Conservation (phyloP, 2,888 invertebrate species). For the Taphrorychus bicolor region DNA sequence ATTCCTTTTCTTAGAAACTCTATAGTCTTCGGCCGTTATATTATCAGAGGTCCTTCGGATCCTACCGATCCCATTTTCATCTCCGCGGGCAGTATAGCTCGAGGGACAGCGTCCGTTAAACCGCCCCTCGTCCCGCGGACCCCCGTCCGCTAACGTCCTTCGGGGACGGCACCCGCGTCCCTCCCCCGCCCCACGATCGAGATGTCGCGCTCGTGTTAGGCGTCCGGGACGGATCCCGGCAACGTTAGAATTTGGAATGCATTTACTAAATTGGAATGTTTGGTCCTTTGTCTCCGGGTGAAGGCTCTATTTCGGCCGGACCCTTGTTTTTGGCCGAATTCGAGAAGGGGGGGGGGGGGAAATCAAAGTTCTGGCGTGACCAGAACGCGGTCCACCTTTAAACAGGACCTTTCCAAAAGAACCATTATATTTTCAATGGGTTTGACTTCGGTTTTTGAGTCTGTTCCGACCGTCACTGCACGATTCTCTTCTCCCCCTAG, state of each 20-base stretch:
- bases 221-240: slow-evolving; percentile 26
- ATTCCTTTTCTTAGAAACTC: too few species aligned
- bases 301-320: slow-evolving; percentile 16
- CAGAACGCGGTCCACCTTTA: background rate
- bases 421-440: background rate
- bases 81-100: slow-evolving; percentile 35
- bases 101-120: slow-evolving; percentile 35
- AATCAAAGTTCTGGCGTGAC: background rate
- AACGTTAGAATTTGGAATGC: slow-evolving; percentile 37
- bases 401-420: background rate
- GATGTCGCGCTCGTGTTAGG: slow-evolving; percentile 37
- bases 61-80: slow-evolving; percentile 30
- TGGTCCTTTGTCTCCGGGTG: slow-evolving; percentile 24
- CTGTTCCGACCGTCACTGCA: too few species aligned
- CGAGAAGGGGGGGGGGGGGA: too few species aligned
- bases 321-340: slow-evolving; percentile 4
- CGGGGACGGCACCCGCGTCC: slow-evolving; percentile 6
- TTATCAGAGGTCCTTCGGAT: slow-evolving; percentile 8
- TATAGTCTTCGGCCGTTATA: slow-evolving; percentile 11
- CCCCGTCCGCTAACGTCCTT: slow-evolving; percentile 6
- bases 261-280: slow-evolving; percentile 37
- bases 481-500: too few species aligned
- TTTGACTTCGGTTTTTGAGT: too few species aligned
- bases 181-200: slow-evolving; percentile 32
- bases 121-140: background rate